Percentiles rank a stretch among this genome's conserved stretches.
Conservation (phyloP, 2,797 vertebrate genomes). For the Mastacembelus armatus region DNA sequence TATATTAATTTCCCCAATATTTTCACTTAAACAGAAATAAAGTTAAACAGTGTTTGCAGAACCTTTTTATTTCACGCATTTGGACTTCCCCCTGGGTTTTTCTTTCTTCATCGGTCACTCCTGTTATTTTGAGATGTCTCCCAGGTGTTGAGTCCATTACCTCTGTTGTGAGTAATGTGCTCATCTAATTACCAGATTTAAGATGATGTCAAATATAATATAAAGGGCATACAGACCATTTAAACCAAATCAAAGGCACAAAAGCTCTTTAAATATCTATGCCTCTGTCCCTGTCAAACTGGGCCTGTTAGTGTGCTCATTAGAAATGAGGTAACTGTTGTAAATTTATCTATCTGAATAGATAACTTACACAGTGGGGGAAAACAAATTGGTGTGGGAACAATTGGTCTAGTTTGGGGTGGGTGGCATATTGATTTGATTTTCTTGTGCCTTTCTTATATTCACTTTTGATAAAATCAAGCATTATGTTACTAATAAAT, state of each 20-base stretch:
- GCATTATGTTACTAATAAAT: constrained; percentile 69
- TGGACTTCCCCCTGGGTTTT: constrained; percentile 30
- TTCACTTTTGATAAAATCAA: constrained; percentile 70
- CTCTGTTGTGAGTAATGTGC: constrained; percentile 63
- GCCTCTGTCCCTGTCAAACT: constrained; percentile 67
- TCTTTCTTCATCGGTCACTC: constrained; percentile 24
- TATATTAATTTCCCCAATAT: constrained; percentile 22
- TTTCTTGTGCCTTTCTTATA: constrained; percentile 82
- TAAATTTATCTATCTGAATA: constrained; percentile 54
- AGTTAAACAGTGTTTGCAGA: constrained; percentile 59
- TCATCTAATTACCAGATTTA: constrained; percentile 81
- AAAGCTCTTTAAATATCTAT: constrained; percentile 78
- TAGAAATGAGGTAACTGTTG: constrained; percentile 61
- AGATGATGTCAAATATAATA: constrained; percentile 84
- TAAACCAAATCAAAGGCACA: constrained; percentile 84
- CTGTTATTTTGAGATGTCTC: constrained; percentile 65
- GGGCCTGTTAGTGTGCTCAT: constrained; percentile 61
- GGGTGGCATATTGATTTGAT: constrained; percentile 62
- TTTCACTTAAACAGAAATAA: constrained; percentile 51
- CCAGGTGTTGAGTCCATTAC: constrained; percentile 64
- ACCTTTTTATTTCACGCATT: constrained; percentile 54
- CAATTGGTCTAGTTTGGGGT: constrained; percentile 60
- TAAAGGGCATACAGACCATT: constrained; percentile 82
- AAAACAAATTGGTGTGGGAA: constrained; percentile 39
- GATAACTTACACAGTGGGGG: constrained; percentile 33